Conservation (phyloP, 2,113 vertebrate species). For the Grammomys surdaster region DNA sequence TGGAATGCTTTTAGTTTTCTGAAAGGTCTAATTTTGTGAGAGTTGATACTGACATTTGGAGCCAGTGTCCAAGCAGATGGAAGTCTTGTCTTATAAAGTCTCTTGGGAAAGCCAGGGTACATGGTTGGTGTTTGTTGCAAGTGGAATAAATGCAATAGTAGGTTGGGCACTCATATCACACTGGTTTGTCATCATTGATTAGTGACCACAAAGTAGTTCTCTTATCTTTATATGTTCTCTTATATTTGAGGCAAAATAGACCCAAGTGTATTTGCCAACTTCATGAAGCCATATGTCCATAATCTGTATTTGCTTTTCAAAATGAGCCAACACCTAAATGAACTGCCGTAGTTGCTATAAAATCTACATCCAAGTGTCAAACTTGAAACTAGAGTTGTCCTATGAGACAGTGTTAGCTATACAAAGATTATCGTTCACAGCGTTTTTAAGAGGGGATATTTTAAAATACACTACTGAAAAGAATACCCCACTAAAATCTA, state of each 20-base stretch:
- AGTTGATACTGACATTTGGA: not conserved
- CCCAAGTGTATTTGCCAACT: constrained; percentile 2
- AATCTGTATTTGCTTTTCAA: constrained; percentile 2
- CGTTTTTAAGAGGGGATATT: not conserved
- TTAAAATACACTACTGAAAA: constrained; percentile 8
- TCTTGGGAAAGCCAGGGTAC: not conserved
- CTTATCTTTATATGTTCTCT: constrained; percentile 21
- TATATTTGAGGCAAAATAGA: constrained; percentile 51
- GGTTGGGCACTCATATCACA: not conserved
- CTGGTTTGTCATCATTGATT: not conserved
- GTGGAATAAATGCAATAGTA: not conserved
- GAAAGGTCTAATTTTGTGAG: not conserved
- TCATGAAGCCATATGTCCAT: not conserved
- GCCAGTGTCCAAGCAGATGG: not conserved
- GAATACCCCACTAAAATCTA: not conserved
- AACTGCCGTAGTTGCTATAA: not conserved
- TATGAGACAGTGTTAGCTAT: not conserved
- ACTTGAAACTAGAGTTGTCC: not conserved
- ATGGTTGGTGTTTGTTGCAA: not conserved
- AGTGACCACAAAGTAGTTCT: not conserved
- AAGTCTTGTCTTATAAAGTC: not conserved
- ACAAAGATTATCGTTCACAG: not conserved
- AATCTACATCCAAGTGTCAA: not conserved
- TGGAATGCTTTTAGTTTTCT: not conserved
- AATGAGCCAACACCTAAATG: not conserved